Percentiles rank a stretch among this genome's conserved stretches.
Conservation (phyloP, 92 coral and sea anemone genomes). For the Heliopora coerulea region DNA sequence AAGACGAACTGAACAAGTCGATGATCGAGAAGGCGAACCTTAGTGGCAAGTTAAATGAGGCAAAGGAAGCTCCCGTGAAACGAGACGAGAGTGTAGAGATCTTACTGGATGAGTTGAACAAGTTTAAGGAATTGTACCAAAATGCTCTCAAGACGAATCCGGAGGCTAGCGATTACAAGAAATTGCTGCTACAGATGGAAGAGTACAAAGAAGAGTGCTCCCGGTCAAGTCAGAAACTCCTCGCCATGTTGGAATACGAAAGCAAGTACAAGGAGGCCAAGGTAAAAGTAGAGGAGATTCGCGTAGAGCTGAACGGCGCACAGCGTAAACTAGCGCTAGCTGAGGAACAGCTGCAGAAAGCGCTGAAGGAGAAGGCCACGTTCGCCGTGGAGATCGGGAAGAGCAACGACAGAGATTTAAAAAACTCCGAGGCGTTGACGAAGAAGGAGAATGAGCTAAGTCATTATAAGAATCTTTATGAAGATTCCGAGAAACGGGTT, state of each 20-base stretch:
- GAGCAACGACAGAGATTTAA: conserved; percentile 14
- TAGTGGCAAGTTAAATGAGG: conserved; percentile 25
- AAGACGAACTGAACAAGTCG: conserved; percentile 43
- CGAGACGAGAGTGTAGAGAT: conserved; percentile 17
- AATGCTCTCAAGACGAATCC: conserved; percentile 25
- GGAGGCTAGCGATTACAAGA: not conserved
- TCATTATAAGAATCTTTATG: not conserved
- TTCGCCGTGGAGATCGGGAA: conserved; percentile 28
- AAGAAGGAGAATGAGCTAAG: conserved; percentile 6
- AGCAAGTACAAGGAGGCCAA: conserved; percentile 13
- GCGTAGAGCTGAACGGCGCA: conserved; percentile 13
- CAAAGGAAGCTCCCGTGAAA: not conserved
- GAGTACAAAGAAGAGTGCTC: conserved; percentile 9
- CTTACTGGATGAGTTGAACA: conserved; percentile 11
- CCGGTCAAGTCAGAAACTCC: not conserved
- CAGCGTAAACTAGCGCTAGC: conserved; percentile 24
- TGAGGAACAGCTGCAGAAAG: conserved; percentile 31
- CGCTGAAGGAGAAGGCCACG: conserved; percentile 15
- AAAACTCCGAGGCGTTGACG: not conserved
- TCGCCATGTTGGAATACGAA: conserved; percentile 20
- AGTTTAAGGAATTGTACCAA: conserved; percentile 17
- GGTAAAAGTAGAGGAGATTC: conserved; percentile 2
- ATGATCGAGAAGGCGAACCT: conserved; percentile 29
- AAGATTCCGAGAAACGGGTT: conserved; percentile 5
- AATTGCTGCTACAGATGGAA: not conserved